Conservation (phyloP, 2,888 invertebrate genomes). For the Monoplex corrugatus region DNA sequence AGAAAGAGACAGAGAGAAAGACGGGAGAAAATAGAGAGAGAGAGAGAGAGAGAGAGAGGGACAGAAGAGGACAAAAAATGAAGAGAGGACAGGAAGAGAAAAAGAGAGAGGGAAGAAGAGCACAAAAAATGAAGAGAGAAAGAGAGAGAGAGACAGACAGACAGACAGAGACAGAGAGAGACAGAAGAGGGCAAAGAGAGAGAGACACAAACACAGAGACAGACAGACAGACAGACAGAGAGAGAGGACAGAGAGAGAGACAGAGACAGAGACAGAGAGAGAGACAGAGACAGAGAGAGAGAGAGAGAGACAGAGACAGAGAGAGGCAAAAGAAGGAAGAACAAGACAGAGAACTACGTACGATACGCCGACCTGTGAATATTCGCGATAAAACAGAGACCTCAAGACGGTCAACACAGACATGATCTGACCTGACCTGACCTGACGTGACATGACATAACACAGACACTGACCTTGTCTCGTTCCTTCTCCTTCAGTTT, state of each 20-base stretch:
- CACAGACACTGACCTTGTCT: conserved; percentile 84
- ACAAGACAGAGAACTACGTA: too few species aligned
- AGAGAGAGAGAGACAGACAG: not conserved
- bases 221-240: not conserved
- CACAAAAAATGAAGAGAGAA: not conserved
- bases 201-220: not conserved
- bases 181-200: not conserved
- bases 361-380: too few species aligned
- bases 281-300: not conserved
- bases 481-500: conserved; percentile 94
- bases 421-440: not conserved
- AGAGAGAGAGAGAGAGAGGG: not conserved
- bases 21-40: too few species aligned
- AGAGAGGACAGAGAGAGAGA: too few species aligned
- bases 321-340: too few species aligned
- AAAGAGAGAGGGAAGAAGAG: not conserved
- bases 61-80: not conserved
- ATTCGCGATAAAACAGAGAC: too few species aligned
- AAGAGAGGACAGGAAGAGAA: too few species aligned
- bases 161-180: not conserved
- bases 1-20: too few species aligned
- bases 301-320: not conserved
- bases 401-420: too few species aligned
- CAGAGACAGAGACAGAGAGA: not conserved
- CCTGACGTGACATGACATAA: too few species aligned